Conservation (phyloP, 2,797 vertebrate genomes). For the Lepilemur septentrionalis region DNA sequence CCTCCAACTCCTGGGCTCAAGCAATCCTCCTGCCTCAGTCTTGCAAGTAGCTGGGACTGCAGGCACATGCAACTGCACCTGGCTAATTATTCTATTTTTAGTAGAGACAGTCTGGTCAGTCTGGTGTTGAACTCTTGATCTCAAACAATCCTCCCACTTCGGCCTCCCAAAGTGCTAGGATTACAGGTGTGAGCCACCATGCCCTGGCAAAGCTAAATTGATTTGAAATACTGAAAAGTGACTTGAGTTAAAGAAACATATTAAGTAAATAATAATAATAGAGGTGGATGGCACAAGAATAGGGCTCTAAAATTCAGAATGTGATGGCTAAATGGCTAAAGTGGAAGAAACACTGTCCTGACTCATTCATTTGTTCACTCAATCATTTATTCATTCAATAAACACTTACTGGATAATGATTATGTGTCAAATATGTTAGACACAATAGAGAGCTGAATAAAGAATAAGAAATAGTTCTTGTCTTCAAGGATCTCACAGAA, state of each 20-base stretch:
- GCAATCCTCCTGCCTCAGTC: too few relatives aligned
- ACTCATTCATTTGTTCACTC: not conserved
- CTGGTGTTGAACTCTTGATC: too few relatives aligned
- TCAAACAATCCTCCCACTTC: too few relatives aligned
- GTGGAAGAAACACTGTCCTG: not conserved
- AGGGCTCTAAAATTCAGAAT: conserved; percentile 41
- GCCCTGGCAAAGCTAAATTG: not conserved
- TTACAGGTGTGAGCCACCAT: too few relatives aligned
- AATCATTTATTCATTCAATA: conserved; percentile 38
- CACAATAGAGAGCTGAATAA: not conserved
- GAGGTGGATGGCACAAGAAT: not conserved
- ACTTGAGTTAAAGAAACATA: conserved; percentile 46
- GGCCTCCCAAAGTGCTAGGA: too few relatives aligned
- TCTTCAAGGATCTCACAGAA: conserved; percentile 1
- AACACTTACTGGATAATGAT: not conserved
- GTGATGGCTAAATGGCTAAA: not conserved
- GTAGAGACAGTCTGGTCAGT: too few relatives aligned
- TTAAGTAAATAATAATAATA: conserved; percentile 46
- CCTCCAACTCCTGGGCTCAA: too few relatives aligned
- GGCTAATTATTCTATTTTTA: too few relatives aligned
- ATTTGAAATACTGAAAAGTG: conserved; percentile 47
- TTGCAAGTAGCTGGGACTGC: too few relatives aligned
- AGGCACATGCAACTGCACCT: too few relatives aligned
- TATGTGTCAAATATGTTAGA: not conserved
- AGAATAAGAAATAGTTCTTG: conserved; percentile 17